phyloP scores from a whole-genome alignment of 2,797 vertebrate genomes.

The Atherinosoma microstoma region DNA sequence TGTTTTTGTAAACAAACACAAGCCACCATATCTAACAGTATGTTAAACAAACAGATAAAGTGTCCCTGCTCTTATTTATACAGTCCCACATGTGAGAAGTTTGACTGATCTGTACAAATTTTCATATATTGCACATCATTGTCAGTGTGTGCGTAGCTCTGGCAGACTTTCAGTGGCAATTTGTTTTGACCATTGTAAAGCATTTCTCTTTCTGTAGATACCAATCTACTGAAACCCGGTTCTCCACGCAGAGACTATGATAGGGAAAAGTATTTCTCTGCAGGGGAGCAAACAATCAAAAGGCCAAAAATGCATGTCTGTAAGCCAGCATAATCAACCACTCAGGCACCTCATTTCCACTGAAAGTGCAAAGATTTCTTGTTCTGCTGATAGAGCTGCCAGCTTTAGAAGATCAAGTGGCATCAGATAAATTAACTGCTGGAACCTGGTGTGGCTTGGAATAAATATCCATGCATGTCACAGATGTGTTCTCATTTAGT shows the following conservation, averaged over 20 bases:
- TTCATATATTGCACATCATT: background rate
- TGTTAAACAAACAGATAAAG: background rate
- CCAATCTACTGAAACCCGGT: no score
- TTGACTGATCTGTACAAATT: background rate
- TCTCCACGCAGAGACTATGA: background rate
- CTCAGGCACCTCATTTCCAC: background rate
- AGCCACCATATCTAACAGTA: background rate
- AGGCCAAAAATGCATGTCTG: background rate
- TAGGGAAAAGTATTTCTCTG: background rate
- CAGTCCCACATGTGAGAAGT: background rate
- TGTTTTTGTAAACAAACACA: background rate
- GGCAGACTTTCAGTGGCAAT: background rate
- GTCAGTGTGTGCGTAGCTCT: background rate
- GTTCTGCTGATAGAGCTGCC: background rate
- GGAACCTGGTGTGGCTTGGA: no score
- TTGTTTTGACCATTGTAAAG: background rate
- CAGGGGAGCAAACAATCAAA: background rate
- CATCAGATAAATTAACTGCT: background rate
- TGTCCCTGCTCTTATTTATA: background rate
- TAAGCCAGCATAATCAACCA: background rate
- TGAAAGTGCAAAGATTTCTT: background rate
- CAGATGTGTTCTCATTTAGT: background rate
- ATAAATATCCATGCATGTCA: background rate
- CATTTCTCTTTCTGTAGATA: background rate
- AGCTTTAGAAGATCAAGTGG: background rate